These are phyloP conservation scores for Agrotis segetum DNA, from an alignment of 2,888 invertebrate species.

Conservation along the genomic window DNA sequence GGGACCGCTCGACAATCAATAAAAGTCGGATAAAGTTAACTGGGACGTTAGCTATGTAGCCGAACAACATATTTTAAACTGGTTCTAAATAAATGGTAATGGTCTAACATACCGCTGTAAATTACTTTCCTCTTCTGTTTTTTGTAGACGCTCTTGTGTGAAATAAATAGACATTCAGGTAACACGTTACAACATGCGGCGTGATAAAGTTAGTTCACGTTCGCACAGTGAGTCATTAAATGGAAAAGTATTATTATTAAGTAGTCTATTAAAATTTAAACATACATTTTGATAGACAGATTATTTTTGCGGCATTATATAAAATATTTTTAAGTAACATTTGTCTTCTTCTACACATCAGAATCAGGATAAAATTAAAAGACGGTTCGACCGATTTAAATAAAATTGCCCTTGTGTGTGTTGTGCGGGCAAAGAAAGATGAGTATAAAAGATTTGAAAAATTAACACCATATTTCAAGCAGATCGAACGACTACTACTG, in stretches of 20 bases:
- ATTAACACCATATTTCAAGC: too few species aligned
- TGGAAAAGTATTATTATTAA: not conserved
- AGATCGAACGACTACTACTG: too few species aligned
- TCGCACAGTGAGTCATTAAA: slow-evolving; percentile 13
- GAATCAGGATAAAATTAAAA: too few species aligned
- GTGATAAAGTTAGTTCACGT: slow-evolving; percentile 1
- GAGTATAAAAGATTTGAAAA: too few species aligned
- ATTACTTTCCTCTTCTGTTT: slow-evolving; percentile 5
- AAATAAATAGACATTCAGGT: not conserved
- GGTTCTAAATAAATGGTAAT: slow-evolving; percentile 31
- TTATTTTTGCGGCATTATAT: not conserved
- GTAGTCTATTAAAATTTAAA: not conserved
- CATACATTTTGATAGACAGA: not conserved
- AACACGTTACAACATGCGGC: not conserved
- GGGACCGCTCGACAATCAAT: slow-evolving; percentile 40
- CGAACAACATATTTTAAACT: slow-evolving; percentile 19
- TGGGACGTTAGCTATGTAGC: slow-evolving; percentile 16
- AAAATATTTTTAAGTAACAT: slow-evolving; percentile 3
- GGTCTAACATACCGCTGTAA: not conserved
- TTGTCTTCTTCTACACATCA: too few species aligned
- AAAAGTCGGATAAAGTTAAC: slow-evolving; percentile 34
- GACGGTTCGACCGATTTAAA: too few species aligned
- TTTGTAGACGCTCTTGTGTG: not conserved
- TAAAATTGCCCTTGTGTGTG: too few species aligned
- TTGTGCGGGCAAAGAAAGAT: too few species aligned